A percentile compares a stretch with the other conserved stretches of the same genome.
Conservation (phyloP, 2,888 invertebrate genomes). For the Lasioglossum oenotherae region DNA sequence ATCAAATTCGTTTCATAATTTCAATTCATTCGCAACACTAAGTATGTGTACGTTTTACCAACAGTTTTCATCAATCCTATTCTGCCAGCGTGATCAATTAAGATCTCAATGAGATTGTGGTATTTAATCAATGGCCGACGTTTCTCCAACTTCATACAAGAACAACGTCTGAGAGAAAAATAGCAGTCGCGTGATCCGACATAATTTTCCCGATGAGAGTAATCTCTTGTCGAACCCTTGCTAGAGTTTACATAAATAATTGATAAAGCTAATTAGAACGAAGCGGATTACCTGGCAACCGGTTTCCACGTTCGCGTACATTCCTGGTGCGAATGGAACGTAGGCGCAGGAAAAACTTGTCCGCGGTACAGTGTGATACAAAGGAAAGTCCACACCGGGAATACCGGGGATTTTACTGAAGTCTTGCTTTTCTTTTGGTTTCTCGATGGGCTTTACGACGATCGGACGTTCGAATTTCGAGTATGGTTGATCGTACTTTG, state of each 20-base stretch:
- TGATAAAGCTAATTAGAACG: conserved; percentile 21
- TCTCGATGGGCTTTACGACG: conserved; percentile 70
- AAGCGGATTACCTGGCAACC: conserved; percentile 89
- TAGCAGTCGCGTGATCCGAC: no score
- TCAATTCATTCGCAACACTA: neutral
- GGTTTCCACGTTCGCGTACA: conserved; percentile 96
- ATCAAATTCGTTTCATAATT: neutral
- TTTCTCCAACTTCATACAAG: neutral
- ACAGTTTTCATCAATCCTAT: neutral
- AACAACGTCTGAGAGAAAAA: neutral
- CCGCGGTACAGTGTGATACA: conserved; percentile 91
- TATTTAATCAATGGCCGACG: neutral
- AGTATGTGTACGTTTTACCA: neutral
- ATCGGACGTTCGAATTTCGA: conserved; percentile 64
- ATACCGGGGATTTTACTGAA: conserved; percentile 92
- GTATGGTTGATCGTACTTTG: neutral
- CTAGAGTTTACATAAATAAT: neutral
- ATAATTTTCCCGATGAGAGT: no score
- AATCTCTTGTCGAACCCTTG: neutral
- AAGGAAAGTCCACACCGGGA: conserved; percentile 93
- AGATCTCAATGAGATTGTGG: neutral
- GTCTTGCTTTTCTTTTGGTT: conserved; percentile 89
- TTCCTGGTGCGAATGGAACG: conserved; percentile 93
- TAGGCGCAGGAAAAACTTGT: conserved; percentile 92
- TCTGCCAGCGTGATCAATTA: neutral